Conservation (phyloP, 2,888 invertebrate species). For the Antheraea yamamai region DNA sequence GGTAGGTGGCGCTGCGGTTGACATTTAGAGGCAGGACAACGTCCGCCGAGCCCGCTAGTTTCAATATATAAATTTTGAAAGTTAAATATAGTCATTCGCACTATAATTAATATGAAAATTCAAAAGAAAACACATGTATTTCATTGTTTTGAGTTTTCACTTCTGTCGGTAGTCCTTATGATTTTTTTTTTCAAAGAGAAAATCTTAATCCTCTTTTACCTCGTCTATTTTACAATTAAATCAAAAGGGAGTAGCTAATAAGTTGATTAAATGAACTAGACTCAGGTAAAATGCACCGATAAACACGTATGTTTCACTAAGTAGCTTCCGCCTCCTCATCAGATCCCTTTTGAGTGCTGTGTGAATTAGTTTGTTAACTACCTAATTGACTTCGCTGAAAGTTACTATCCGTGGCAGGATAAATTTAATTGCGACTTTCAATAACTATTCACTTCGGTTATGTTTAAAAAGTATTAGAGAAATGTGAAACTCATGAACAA, state of each 20-base stretch:
- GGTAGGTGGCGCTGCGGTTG: too few relatives aligned
- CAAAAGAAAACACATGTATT: too few relatives aligned
- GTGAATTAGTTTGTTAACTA: not conserved
- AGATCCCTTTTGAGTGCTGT: not conserved
- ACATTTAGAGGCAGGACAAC: too few relatives aligned
- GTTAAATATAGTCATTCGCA: too few relatives aligned
- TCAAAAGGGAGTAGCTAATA: not conserved
- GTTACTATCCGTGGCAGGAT: not conserved
- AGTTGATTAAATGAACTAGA: not conserved
- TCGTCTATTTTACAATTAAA: not conserved
- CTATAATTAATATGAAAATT: too few relatives aligned
- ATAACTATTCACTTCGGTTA: not conserved
- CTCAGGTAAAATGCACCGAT: not conserved
- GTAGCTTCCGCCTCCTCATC: not conserved
- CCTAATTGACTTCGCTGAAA: not conserved
- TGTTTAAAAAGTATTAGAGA: not conserved
- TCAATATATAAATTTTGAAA: too few relatives aligned
- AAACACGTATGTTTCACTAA: not conserved
- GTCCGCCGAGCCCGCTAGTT: too few relatives aligned
- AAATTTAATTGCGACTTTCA: not conserved
- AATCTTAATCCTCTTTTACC: not conserved
- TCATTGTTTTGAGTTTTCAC: too few relatives aligned
- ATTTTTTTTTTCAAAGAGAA: not conserved
- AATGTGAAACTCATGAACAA: not conserved
- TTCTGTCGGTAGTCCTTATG: too few relatives aligned